Conservation (phyloP, 2,888 invertebrate genomes). For the Ophion obscuratus region DNA sequence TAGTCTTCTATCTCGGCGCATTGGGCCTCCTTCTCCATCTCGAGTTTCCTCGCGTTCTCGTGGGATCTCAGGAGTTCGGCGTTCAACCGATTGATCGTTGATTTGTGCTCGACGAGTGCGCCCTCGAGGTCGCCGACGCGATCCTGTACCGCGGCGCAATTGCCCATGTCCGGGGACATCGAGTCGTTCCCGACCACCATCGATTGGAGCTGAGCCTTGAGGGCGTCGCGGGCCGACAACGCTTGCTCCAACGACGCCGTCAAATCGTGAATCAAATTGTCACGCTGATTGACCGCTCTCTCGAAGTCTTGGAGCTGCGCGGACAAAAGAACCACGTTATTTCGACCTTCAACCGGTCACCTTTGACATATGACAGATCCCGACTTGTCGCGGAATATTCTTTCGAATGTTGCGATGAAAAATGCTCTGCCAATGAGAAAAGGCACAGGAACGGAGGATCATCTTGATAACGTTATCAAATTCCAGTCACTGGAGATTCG, state of each 20-base stretch:
- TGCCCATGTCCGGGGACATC: slow-evolving; percentile 50
- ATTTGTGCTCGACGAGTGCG: slow-evolving; percentile 71
- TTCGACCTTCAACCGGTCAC: background rate
- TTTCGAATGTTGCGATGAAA: no score
- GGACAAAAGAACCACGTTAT: slow-evolving; percentile 32
- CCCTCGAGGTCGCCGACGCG: slow-evolving; percentile 78
- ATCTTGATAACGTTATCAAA: no score
- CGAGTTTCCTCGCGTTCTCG: slow-evolving; percentile 82
- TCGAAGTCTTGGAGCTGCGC: slow-evolving; percentile 90
- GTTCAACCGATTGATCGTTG: slow-evolving; percentile 72
- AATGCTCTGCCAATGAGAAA: no score
- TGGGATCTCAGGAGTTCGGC: slow-evolving; percentile 72
- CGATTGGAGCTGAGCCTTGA: slow-evolving; percentile 86
- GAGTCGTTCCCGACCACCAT: slow-evolving; percentile 85
- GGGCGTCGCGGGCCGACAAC: slow-evolving; percentile 86
- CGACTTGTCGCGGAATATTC: no score
- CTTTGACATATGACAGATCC: no score
- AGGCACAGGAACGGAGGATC: no score
- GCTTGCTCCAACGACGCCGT: slow-evolving; percentile 90
- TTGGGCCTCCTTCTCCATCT: slow-evolving; percentile 86
- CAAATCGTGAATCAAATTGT: slow-evolving; percentile 89
- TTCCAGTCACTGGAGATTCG: no score
- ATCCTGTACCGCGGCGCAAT: slow-evolving; percentile 48
- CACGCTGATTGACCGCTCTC: slow-evolving; percentile 88
- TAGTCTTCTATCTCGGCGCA: slow-evolving; percentile 82